Evolutionary conservation across 37 sponge, comb jelly and placozoan genomes (phyloP), one percentile per base, ranked within the genome.

Genomic region (Lycopodina hypogea): DNA sequence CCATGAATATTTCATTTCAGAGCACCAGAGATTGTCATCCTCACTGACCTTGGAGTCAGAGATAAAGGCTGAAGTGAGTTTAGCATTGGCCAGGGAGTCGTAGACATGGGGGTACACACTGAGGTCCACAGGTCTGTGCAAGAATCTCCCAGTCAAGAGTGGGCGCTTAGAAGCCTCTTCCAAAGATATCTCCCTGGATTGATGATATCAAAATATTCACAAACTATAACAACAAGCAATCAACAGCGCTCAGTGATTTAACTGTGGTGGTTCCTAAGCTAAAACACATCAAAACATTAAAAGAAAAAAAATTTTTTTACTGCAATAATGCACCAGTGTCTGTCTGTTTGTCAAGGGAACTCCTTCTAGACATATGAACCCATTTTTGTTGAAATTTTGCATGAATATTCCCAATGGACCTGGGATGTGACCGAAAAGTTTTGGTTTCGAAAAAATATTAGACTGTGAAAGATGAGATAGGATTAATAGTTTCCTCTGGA

Each of bases 31-130:
- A 12, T 17, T 53, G 55, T 53, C 17, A 53, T 53, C 12, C 55
- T 32, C 34, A 30, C 66, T 65, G 17, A 70, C 70, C 70, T 70
- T 70, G 23, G 70, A 33, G 35, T 84, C 89, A 50, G 78, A 92
- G 30, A 94, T 32, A 40, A 75, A 84, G 37, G 97, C 91, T 71
- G 93, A 68, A 0, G 88, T 81, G 32, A 69, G 69, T 50, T 72
- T 64, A 19, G 85, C 90, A 53, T 75, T 84, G 21, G 87, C 84
- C 71, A 91, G 50, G 26, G 85, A 77, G 81, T 96, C 97, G 75
- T 70, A 96, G n/a, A 96, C 97, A 68, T 88, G 65, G 3, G 93
- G 91, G 63, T 93, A 96, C 17, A 84, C 73, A 76, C 73, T 74
- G 30, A 83, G 83, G 39, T 81, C 79, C 3, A 53, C 42, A 8